Evolutionary conservation across 2,113 vertebrate genomes (phyloP).

Genomic region (Myxocyprinus asiaticus): DNA sequence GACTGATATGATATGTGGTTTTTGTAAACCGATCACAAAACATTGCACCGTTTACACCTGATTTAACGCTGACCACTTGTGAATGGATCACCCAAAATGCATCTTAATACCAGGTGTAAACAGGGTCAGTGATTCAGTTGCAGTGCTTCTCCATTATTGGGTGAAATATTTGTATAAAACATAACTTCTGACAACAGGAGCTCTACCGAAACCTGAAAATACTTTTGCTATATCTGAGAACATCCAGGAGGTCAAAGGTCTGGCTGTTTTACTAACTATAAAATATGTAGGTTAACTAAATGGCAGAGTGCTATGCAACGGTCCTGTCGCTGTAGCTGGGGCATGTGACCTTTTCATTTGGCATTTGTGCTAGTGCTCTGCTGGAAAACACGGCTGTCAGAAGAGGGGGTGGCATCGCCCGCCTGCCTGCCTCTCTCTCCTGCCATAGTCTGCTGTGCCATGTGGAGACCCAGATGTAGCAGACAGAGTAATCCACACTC

Average conservation of each 20-base stretch:
- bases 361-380: slow-evolving; percentile 57
- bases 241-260: not conserved
- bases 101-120: no score
- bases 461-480: slow-evolving; percentile 95
- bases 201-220: not conserved
- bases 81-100: no score
- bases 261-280: not conserved
- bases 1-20: no score
- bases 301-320: slow-evolving; percentile 19
- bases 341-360: slow-evolving; percentile 67
- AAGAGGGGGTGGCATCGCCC: slow-evolving; percentile 60
- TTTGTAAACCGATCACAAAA: no score
- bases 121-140: no score
- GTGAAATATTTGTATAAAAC: not conserved
- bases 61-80: no score
- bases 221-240: not conserved
- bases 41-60: no score
- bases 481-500: slow-evolving; percentile 91
- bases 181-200: not conserved
- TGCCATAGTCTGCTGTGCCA: slow-evolving; percentile 77
- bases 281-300: slow-evolving; percentile 11
- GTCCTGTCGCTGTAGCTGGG: slow-evolving; percentile 15
- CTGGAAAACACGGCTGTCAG: slow-evolving; percentile 61
- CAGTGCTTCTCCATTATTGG: no score
- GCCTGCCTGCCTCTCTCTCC: slow-evolving; percentile 65